phyloP scores from a whole-genome alignment of 2,113 vertebrate genomes.

The Coregonus clupeaformis region DNA sequence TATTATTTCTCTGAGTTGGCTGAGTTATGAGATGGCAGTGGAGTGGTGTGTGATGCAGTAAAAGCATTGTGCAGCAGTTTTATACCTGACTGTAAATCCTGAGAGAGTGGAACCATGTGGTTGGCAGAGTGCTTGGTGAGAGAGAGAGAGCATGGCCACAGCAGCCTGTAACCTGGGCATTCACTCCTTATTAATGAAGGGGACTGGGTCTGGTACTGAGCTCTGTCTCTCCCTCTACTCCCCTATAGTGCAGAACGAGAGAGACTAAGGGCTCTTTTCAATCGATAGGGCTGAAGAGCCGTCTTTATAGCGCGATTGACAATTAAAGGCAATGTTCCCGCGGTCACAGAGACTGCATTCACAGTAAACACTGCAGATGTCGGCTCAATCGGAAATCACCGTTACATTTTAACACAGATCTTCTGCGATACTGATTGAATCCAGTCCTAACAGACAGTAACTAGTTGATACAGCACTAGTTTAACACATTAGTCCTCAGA shows the following conservation, averaged over 20 bases:
- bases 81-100: slow-evolving; percentile 52
- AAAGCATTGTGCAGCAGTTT: slow-evolving; percentile 21
- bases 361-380: too few species aligned
- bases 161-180: neutral
- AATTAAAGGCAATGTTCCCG: too few species aligned
- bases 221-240: neutral
- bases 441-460: too few species aligned
- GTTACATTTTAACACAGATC: too few species aligned
- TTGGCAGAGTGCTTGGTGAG: neutral
- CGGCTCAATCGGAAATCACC: too few species aligned
- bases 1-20: slow-evolving; percentile 39
- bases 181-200: neutral
- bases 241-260: neutral
- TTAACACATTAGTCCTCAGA: neutral
- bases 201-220: neutral
- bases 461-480: too few species aligned
- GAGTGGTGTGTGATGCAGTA: slow-evolving; percentile 42
- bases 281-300: too few species aligned
- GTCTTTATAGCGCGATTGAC: neutral
- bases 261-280: too few species aligned
- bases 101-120: slow-evolving; percentile 55
- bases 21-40: slow-evolving; percentile 35
- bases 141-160: neutral
- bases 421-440: too few species aligned
- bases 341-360: too few species aligned